These are phyloP conservation scores for Apogon talboti DNA, from an alignment of 2,797 vertebrate genomes.

Conservation along the genomic window DNA sequence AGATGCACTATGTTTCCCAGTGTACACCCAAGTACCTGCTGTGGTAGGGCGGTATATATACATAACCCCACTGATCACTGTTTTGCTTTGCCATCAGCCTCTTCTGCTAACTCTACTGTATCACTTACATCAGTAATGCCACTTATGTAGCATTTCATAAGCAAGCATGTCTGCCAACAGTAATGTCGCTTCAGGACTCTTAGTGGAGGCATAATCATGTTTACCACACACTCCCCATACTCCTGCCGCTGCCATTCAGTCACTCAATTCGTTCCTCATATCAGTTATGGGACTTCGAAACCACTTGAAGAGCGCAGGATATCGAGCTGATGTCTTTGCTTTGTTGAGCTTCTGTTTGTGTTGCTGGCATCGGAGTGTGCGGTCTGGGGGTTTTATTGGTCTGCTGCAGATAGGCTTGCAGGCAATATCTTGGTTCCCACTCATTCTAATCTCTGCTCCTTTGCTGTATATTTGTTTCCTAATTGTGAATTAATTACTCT, in stretches of 20 bases:
- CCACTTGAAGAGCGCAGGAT: constrained; percentile 32
- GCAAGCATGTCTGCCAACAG: constrained; percentile 18
- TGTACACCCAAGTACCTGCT: not conserved
- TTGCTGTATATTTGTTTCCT: constrained; percentile 9
- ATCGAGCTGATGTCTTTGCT: constrained; percentile 46
- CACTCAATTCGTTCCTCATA: constrained; percentile 29
- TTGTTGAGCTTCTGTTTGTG: constrained; percentile 40
- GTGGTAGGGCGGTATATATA: not conserved
- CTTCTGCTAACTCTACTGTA: constrained; percentile 1
- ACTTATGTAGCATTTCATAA: constrained; percentile 41
- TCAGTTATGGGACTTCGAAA: constrained; percentile 44
- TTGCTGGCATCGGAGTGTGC: constrained; percentile 36
- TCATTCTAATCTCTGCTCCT: constrained; percentile 33
- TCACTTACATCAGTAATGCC: not conserved
- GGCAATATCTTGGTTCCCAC: constrained; percentile 42
- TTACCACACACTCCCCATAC: constrained; percentile 37
- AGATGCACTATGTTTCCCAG: too few species aligned
- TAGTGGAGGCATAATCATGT: constrained; percentile 47
- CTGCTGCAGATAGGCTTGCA: constrained; percentile 39
- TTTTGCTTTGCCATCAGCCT: constrained; percentile 5
- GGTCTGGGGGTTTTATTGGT: constrained; percentile 33
- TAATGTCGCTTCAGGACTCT: constrained; percentile 32
- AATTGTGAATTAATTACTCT: constrained; percentile 37
- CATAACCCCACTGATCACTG: not conserved
- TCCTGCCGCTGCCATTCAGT: constrained; percentile 32